Conservation (phyloP, 2,113 vertebrate genomes). For the Smithornis capensis region DNA sequence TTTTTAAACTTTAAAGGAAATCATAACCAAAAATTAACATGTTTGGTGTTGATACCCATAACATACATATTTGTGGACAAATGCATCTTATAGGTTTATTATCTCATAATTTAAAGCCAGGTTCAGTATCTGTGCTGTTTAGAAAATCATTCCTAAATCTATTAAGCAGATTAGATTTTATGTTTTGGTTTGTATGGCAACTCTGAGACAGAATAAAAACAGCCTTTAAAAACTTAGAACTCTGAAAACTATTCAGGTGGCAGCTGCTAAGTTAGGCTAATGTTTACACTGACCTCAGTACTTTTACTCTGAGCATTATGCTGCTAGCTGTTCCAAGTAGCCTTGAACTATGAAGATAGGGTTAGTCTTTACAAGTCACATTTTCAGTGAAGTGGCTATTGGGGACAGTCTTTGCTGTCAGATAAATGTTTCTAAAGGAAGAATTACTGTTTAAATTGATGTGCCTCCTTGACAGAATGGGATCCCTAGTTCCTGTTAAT, state of each 20-base stretch:
- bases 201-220: conserved; percentile 52
- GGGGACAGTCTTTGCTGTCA: conserved; percentile 76
- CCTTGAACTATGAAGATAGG: conserved; percentile 79
- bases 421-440: conserved; percentile 83
- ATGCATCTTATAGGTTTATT: not conserved
- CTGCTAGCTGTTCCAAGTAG: conserved; percentile 70
- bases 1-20: not conserved
- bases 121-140: not conserved
- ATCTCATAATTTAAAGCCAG: not conserved
- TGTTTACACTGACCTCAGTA: conserved; percentile 76
- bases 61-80: not conserved
- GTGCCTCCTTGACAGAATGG: conserved; percentile 66
- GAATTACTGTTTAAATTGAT: conserved; percentile 83
- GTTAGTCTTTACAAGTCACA: conserved; percentile 83
- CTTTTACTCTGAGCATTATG: conserved; percentile 67
- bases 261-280: conserved; percentile 71
- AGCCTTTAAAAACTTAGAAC: conserved; percentile 63
- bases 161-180: conserved; percentile 28
- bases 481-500: conserved; percentile 64
- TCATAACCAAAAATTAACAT: not conserved
- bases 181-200: conserved; percentile 60
- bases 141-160: not conserved
- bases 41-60: not conserved
- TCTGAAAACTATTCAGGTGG: conserved; percentile 63
- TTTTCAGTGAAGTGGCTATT: conserved; percentile 81